These are phyloP conservation scores for Empidonax traillii DNA, from an alignment of 2,113 vertebrate species.

Conservation along the genomic window DNA sequence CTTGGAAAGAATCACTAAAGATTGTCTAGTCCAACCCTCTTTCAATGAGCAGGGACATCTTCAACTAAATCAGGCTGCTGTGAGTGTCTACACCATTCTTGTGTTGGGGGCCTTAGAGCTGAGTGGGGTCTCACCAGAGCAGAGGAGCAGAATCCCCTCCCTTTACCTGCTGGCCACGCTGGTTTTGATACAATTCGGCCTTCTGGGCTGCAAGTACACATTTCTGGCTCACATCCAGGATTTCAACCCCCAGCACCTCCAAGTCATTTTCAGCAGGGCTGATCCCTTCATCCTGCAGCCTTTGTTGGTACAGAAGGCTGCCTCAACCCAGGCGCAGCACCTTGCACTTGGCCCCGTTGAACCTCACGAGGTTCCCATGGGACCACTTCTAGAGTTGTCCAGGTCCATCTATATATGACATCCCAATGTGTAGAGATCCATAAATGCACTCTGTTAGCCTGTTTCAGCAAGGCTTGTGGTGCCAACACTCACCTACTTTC, in stretches of 20 bases:
- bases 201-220: not conserved
- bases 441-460: not conserved
- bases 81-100: not conserved
- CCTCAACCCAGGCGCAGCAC: fast-evolving
- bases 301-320: fast-evolving
- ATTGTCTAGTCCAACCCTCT: not conserved
- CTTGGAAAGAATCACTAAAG: not conserved
- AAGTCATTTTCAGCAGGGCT: not conserved
- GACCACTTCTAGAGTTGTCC: not conserved
- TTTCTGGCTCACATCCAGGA: fast-evolving
- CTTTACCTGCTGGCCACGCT: fast-evolving
- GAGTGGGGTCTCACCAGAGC: not conserved
- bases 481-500: not conserved
- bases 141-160: not conserved
- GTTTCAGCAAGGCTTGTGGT: not conserved
- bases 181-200: not conserved
- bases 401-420: not conserved
- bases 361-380: not conserved
- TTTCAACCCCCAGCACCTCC: not conserved
- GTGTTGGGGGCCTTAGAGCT: not conserved
- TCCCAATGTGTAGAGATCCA: fast-evolving
- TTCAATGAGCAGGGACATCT: not conserved
- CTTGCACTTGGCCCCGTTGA: not conserved
- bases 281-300: not conserved
- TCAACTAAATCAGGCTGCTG: not conserved